Percentiles rank a stretch among this genome's conserved stretches.
phyloP scores from a whole-genome alignment of 2,888 invertebrate species.

The Meganola albula region DNA sequence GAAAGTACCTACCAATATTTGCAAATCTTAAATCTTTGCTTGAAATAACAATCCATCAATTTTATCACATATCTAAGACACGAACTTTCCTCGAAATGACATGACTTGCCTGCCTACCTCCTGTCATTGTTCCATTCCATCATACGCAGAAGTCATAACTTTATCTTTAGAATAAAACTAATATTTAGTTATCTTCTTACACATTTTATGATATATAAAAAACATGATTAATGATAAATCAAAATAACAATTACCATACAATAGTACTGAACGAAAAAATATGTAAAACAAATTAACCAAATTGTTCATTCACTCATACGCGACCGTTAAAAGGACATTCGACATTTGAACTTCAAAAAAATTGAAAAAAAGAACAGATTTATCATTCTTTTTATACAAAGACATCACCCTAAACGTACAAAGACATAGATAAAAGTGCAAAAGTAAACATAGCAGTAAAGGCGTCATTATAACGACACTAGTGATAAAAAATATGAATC shows the following conservation, averaged over 20 bases:
- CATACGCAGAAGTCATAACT: neutral
- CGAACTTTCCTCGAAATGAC: no score
- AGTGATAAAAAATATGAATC: slow-evolving; percentile 44
- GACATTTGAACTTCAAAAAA: slow-evolving; percentile 32
- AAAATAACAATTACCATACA: slow-evolving; percentile 16
- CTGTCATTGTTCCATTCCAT: slow-evolving; percentile 1
- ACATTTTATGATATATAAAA: no score
- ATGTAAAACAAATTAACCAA: slow-evolving; percentile 45
- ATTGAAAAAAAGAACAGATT: slow-evolving; percentile 34
- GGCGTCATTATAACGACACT: slow-evolving; percentile 65
- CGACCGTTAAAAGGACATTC: slow-evolving; percentile 47
- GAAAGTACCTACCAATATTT: no score
- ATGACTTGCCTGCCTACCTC: neutral
- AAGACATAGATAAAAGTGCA: slow-evolving; percentile 61
- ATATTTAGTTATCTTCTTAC: no score
- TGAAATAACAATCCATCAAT: no score
- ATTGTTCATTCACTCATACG: slow-evolving; percentile 34
- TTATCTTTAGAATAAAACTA: neutral
- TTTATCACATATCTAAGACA: no score
- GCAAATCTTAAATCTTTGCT: no score
- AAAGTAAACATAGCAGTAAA: slow-evolving; percentile 63
- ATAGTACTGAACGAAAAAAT: slow-evolving; percentile 26
- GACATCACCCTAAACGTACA: slow-evolving; percentile 56
- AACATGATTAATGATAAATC: slow-evolving; percentile 19
- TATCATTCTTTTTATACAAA: slow-evolving; percentile 65